Evolutionary conservation across 2,888 invertebrate genomes (phyloP), one percentile per base, ranked within the genome.

Genomic region (Biston betularia): DNA sequence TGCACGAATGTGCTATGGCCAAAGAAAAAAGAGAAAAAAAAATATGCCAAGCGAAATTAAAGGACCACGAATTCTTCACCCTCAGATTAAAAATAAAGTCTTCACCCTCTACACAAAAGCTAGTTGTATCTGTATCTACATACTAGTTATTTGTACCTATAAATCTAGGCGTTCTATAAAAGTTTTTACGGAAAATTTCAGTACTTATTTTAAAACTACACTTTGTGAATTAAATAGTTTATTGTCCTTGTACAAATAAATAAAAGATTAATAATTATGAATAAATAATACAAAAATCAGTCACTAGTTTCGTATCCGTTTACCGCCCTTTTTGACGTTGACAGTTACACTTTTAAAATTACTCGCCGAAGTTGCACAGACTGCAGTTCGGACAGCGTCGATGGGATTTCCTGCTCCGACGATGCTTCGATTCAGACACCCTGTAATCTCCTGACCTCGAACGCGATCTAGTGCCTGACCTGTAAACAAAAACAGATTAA

Each of bases 361-460:
- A 64, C 52, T 65, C 48, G 24, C 63, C 63, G 42, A 64, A 72
- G 38, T 83, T 80, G 69, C 84, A 86, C 4, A 75, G 70, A 35
- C 82, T 83, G 60, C 87, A 89, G 55, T 86, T 82, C 0, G 83
- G 79, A 40, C 88, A 87, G 3, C 86, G 79, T 24, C 84, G 75
- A n/a, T 81, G 77, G 0, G 75, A 58, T 60, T 82, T 84, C 6
- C 85, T 76, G 14, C 83, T 80, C 3, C 87, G 84, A 0, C 78
- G 75, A 44, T 77, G 77, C 60, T 81, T 83, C 0, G 78, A 71
- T 9, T 80, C 77, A 8, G 68, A 6, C 63, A 70, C 74, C n/a
- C 79, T 81, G 63, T 83, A 79, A n/a, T 81, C 77, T 4, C 73
- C 68, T 0, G 79, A 77, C 10, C 82, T 74, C 6, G 82, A 78